These are phyloP conservation scores for Apodemia duryi DNA, from an alignment of 2,888 invertebrate species.

Conservation along the genomic window DNA sequence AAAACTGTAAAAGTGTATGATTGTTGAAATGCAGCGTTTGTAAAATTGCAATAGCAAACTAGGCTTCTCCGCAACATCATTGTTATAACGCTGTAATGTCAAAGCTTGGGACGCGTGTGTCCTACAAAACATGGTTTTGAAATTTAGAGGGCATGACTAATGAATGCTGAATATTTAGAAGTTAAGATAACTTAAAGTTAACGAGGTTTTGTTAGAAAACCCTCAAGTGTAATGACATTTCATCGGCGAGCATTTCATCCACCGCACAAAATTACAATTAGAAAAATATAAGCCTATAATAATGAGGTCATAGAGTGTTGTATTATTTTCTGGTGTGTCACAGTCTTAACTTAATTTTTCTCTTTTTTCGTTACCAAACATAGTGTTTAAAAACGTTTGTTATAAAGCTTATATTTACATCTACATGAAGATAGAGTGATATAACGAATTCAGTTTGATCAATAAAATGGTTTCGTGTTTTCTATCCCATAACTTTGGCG, in stretches of 20 bases:
- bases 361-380: too few relatives aligned
- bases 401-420: background rate
- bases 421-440: background rate
- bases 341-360: too few relatives aligned
- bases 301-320: too few relatives aligned
- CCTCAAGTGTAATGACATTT: too few relatives aligned
- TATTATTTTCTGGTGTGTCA: too few relatives aligned
- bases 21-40: background rate
- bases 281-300: too few relatives aligned
- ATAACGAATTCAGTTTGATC: constrained; percentile 3
- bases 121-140: constrained; percentile 17
- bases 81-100: constrained; percentile 20
- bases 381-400: too few relatives aligned
- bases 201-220: background rate
- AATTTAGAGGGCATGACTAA: constrained; percentile 3
- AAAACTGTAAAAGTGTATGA: background rate
- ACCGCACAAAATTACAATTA: too few relatives aligned
- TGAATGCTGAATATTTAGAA: background rate
- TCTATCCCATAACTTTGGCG: background rate
- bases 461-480: background rate
- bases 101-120: constrained; percentile 24
- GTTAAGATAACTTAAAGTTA: background rate
- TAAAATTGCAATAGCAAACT: constrained; percentile 18
- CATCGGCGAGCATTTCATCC: too few relatives aligned
- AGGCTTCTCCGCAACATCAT: constrained; percentile 24